Evolutionary conservation across 1,140 invertebrate species (phyloP).

Genomic region (Eufriesea mexicana): DNA sequence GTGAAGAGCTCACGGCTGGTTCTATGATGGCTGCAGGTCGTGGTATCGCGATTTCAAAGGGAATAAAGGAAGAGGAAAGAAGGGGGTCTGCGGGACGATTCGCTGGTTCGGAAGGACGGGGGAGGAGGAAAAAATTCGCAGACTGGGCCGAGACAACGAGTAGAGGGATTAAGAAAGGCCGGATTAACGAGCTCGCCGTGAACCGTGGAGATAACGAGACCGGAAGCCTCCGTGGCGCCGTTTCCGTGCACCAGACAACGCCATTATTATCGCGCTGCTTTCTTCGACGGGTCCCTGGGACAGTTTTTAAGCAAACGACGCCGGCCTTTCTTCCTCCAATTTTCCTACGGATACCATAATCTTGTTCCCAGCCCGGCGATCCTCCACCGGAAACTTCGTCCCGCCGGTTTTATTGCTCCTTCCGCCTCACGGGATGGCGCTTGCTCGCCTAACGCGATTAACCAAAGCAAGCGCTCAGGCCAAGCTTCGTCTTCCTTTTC

Average conservation of each 20-base stretch:
- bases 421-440: too few species aligned
- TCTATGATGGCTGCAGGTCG: too few species aligned
- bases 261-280: slow-evolving; percentile 35
- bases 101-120: too few species aligned
- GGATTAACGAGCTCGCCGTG: slow-evolving; percentile 47
- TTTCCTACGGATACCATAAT: slow-evolving; percentile 3
- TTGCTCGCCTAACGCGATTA: slow-evolving; percentile 11
- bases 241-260: slow-evolving; percentile 26
- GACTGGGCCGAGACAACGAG: background rate
- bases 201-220: slow-evolving; percentile 35
- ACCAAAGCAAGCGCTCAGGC: background rate
- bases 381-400: too few species aligned
- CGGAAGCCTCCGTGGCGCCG: slow-evolving; percentile 24
- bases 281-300: slow-evolving; percentile 16
- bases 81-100: too few species aligned
- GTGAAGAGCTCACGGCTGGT: too few species aligned
- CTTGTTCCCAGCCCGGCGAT: background rate
- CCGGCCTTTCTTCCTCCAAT: background rate
- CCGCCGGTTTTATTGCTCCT: background rate
- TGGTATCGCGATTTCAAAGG: too few species aligned
- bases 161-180: slow-evolving; percentile 7
- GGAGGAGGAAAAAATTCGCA: background rate
- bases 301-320: slow-evolving; percentile 39
- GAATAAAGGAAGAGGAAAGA: too few species aligned
- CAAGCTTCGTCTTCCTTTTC: background rate